Base-by-base conservation (phyloP, 2,888 invertebrate genomes). In the Stictocephala bisonia region DNA sequence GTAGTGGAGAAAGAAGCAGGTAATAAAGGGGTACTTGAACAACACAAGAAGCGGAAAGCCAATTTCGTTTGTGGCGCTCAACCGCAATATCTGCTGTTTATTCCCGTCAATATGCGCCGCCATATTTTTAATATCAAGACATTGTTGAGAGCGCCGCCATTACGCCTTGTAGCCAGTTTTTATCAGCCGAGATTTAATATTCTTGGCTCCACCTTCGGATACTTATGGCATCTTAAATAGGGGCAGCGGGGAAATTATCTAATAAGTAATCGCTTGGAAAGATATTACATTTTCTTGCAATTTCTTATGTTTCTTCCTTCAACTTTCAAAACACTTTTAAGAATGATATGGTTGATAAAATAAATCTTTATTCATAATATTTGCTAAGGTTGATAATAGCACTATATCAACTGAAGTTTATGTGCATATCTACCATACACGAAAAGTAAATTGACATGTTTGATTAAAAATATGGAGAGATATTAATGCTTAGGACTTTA, bases 51-150 rank as follows among this genome's bases (percentile, higher is more conserved):
- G 44, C 44, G 40, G 64, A 11, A 20, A 44, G 64, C 41, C n/a
- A 41, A 64, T 44, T 44, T 64, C 27, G 64, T 64, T 64, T 60
- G 60, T 26, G 60, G 60, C 60, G 60, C 40, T 6, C 6, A 4
- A 41, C 64, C 64, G 64, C 64, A 64, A 64, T 64, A 64, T 64
- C 24, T 20, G n/a, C 40, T 64, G 64, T 64, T 64, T 64, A 64
- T 64, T 64, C 64, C 29, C 60, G 20, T 44, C 64, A 40, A 44
- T 40, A 18, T 3, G 26, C 64, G 44, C 64, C 64, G 64, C 64
- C 64, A 64, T 60, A 60, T 64, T 64, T 64, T 64, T 64, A 64
- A 64, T 64, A 64, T 64, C 64, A 64, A 64, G 64, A 64, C 64
- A 64, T 41, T 40, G 64, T 40, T 26, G 64, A 22, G 26, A 18